Evolutionary conservation across 2,888 invertebrate genomes (phyloP).

Genomic region (Drosophila antonietae): DNA sequence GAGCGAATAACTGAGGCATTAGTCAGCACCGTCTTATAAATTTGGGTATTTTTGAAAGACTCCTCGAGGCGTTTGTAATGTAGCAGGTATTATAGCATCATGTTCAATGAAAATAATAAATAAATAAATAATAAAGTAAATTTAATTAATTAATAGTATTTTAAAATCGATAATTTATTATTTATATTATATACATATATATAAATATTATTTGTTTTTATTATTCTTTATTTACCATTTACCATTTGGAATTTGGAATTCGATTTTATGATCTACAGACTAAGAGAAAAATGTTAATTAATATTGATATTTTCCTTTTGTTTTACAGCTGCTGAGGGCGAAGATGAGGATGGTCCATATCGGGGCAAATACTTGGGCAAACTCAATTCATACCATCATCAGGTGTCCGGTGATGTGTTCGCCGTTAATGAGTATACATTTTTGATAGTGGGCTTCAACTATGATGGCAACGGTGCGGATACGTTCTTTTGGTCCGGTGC

Average conservation of each 20-base stretch:
- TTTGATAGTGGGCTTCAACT: constrained; percentile 92
- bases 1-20: constrained; percentile 38
- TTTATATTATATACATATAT: no score
- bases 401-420: constrained; percentile 94
- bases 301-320: background rate
- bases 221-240: background rate
- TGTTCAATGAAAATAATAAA: no score
- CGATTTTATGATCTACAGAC: background rate
- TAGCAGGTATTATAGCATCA: no score
- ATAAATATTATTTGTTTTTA: background rate
- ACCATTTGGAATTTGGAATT: no score
- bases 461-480: constrained; percentile 95
- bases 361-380: constrained; percentile 93
- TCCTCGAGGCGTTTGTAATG: background rate
- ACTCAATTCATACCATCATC: constrained; percentile 95
- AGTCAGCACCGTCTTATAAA: constrained; percentile 51
- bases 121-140: no score
- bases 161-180: no score
- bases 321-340: constrained; percentile 82
- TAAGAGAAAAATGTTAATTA: background rate
- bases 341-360: constrained; percentile 90
- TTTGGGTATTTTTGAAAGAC: constrained; percentile 22
- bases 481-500: constrained; percentile 98
- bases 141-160: no score
- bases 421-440: constrained; percentile 94